A percentile compares a stretch with the other conserved stretches of the same genome.
phyloP scores from a whole-genome alignment of 2,797 vertebrate genomes.

The Peromyscus attwateri region DNA sequence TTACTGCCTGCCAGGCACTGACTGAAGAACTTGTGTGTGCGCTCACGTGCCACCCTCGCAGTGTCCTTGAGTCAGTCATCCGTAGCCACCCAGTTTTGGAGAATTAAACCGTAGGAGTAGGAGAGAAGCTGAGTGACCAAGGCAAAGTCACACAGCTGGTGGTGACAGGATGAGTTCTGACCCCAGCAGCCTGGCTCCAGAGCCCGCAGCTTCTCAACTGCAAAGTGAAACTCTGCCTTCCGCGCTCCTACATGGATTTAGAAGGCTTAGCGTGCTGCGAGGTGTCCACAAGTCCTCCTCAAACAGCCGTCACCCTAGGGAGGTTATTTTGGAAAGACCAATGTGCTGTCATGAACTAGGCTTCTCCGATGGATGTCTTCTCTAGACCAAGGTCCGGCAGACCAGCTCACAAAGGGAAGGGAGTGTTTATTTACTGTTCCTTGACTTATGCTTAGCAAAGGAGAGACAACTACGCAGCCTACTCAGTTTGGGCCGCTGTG shows the following conservation, averaged over 20 bases:
- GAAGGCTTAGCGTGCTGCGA: not conserved
- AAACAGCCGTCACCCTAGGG: not conserved
- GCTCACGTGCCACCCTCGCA: not conserved
- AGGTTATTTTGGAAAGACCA: not conserved
- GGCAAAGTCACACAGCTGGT: not conserved
- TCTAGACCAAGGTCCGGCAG: not conserved
- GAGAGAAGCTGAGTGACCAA: not conserved
- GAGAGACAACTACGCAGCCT: not conserved
- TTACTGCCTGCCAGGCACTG: not conserved
- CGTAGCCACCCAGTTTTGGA: not conserved
- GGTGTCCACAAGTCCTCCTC: not conserved
- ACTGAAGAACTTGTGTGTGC: not conserved
- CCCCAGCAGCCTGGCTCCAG: not conserved
- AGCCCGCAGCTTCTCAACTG: not conserved
- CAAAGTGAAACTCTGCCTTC: not conserved
- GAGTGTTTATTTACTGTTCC: not conserved
- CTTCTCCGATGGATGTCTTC: not conserved
- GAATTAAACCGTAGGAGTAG: not conserved
- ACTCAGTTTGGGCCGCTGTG: not conserved
- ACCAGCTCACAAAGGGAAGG: not conserved
- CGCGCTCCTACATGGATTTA: no score
- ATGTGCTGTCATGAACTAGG: not conserved
- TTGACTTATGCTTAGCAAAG: not conserved
- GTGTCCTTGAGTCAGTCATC: not conserved
- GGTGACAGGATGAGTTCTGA: not conserved